Conservation (phyloP, 2,113 vertebrate genomes). For the Anas platyrhynchos region DNA sequence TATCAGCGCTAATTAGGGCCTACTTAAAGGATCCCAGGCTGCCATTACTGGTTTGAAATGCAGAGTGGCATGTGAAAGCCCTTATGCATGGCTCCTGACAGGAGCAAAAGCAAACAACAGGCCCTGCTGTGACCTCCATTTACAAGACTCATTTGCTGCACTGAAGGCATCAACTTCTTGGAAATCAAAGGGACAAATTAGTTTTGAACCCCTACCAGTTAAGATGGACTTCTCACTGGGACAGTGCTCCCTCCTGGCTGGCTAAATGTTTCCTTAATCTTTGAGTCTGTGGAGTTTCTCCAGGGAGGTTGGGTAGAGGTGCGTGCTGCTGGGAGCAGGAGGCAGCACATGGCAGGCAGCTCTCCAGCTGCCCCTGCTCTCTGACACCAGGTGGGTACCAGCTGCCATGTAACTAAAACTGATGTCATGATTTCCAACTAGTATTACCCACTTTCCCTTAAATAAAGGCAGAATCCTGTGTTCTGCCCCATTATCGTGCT, state of each 20-base stretch:
- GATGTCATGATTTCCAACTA: neutral
- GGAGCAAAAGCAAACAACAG: conserved; percentile 55
- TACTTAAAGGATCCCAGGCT: conserved; percentile 54
- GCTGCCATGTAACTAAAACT: neutral
- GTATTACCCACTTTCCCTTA: neutral
- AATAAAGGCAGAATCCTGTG: neutral
- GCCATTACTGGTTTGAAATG: conserved; percentile 23
- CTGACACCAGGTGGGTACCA: neutral
- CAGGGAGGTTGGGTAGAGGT: neutral
- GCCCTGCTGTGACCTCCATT: conserved; percentile 68
- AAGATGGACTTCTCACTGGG: conserved; percentile 61
- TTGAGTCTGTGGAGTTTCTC: neutral
- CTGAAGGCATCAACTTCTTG: conserved; percentile 53
- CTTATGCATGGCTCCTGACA: conserved; percentile 48
- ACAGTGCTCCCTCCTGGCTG: neutral
- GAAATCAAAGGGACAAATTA: conserved; percentile 69
- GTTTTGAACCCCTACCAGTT: conserved; percentile 53
- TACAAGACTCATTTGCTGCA: conserved; percentile 61
- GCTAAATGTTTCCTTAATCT: conserved; percentile 26
- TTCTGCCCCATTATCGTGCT: neutral
- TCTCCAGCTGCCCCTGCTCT: neutral
- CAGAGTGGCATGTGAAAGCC: conserved; percentile 41
- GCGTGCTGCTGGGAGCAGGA: neutral
- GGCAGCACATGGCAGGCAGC: neutral
- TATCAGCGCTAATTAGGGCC: conserved; percentile 64